These are phyloP conservation scores for Cavia aperea DNA, from an alignment of 2,113 vertebrate species.

Conservation along the genomic window DNA sequence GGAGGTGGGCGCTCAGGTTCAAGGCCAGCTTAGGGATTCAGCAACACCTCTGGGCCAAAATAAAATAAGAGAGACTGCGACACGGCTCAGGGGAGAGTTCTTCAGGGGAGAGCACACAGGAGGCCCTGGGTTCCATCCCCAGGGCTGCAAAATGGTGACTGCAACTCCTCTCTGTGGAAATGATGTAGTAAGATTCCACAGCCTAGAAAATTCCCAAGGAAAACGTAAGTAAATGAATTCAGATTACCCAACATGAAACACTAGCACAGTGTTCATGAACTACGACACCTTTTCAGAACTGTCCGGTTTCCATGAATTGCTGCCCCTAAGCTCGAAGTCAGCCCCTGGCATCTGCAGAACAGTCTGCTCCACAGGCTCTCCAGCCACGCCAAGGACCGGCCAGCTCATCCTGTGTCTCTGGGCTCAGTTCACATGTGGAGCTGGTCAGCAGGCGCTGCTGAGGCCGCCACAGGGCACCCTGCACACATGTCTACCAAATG, in stretches of 20 bases:
- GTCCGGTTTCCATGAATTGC: background rate
- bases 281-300: background rate
- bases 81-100: no score
- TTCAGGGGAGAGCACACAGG: fast-evolving
- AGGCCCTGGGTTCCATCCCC: background rate
- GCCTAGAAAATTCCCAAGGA: background rate
- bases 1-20: background rate
- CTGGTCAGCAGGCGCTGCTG: background rate
- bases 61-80: background rate
- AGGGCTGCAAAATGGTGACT: background rate
- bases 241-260: background rate
- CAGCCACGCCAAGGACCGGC: background rate
- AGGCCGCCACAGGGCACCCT: background rate
- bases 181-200: background rate
- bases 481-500: background rate
- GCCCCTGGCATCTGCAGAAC: background rate
- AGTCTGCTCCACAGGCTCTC: background rate
- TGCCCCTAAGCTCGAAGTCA: background rate
- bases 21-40: background rate
- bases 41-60: background rate
- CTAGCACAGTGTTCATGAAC: background rate
- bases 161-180: background rate
- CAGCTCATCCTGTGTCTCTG: background rate
- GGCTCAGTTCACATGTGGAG: background rate
- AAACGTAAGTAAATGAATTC: background rate